These are phyloP conservation scores for Atrina japonica DNA, from an alignment of 2,888 invertebrate genomes.

Conservation along the genomic window DNA sequence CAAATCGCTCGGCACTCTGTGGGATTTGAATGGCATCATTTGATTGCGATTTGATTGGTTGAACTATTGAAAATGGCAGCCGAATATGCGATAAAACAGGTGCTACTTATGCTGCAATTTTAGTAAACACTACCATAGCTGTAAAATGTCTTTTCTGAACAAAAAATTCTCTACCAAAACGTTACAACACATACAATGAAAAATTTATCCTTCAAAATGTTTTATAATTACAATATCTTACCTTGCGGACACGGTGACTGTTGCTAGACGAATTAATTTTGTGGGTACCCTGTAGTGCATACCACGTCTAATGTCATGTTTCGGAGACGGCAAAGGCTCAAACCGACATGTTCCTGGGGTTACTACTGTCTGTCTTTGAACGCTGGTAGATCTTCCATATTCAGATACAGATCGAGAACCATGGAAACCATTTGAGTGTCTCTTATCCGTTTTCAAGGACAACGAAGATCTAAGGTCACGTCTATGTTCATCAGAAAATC, in stretches of 20 bases:
- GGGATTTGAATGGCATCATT: too few relatives aligned
- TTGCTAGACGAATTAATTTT: slow-evolving; percentile 63
- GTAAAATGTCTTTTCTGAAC: too few relatives aligned
- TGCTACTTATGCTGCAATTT: too few relatives aligned
- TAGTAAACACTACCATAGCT: too few relatives aligned
- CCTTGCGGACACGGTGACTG: slow-evolving; percentile 65
- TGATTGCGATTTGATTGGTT: too few relatives aligned
- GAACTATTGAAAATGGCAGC: too few relatives aligned
- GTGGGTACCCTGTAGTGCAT: slow-evolving; percentile 52
- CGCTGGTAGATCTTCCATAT: slow-evolving; percentile 40
- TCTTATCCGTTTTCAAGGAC: slow-evolving; percentile 52
- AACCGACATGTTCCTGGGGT: slow-evolving; percentile 28
- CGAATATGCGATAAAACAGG: too few relatives aligned
- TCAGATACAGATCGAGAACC: slow-evolving; percentile 53
- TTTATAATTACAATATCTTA: slow-evolving; percentile 34
- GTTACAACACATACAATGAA: too few relatives aligned
- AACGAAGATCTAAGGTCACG: slow-evolving; percentile 42
- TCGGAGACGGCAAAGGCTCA: slow-evolving; percentile 35
- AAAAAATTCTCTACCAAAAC: too few relatives aligned
- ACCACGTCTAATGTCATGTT: slow-evolving; percentile 14
- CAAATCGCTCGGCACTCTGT: too few relatives aligned
- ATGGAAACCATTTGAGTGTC: slow-evolving; percentile 45
- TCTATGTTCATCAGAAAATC: slow-evolving; percentile 12
- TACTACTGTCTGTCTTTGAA: slow-evolving; percentile 43
- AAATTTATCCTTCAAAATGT: too few relatives aligned